A percentile compares a stretch with the other conserved stretches of the same genome.
phyloP scores from a whole-genome alignment of 2,888 invertebrate genomes.

The Teinopalpus imperialis region DNA sequence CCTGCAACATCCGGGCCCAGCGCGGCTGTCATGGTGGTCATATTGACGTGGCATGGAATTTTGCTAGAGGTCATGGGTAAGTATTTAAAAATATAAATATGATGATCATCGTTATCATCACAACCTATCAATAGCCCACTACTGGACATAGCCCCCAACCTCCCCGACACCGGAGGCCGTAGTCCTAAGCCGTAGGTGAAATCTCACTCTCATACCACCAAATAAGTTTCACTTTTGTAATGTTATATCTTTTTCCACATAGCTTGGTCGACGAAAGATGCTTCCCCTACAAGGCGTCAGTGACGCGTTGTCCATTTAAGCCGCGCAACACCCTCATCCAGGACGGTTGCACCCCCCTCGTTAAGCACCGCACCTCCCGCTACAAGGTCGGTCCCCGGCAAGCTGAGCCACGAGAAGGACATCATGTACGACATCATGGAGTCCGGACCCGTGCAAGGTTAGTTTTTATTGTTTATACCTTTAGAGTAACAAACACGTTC shows the following conservation, averaged over 20 bases:
- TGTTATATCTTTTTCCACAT: no score
- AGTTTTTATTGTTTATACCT: no score
- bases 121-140: no score
- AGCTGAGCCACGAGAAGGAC: constrained; percentile 88
- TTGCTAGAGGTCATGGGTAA: constrained; percentile 89
- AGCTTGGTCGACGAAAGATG: constrained; percentile 93
- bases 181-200: no score
- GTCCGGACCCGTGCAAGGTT: constrained; percentile 96
- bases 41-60: constrained; percentile 96
- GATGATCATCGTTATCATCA: no score
- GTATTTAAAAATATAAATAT: constrained; percentile 20
- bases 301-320: constrained; percentile 84
- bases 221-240: no score
- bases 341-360: constrained; percentile 81
- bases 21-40: constrained; percentile 94
- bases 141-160: no score
- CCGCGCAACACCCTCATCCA: constrained; percentile 58
- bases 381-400: constrained; percentile 90
- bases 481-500: no score
- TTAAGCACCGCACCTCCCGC: constrained; percentile 79
- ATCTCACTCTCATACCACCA: no score
- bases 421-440: constrained; percentile 95
- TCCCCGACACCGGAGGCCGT: no score
- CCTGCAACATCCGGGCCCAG: constrained; percentile 90
- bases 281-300: constrained; percentile 88